Percentiles rank a stretch among this genome's conserved stretches.
These are phyloP conservation scores for Chaetodon trifasciatus DNA, from an alignment of 2,797 vertebrate genomes.

Conservation along the genomic window DNA sequence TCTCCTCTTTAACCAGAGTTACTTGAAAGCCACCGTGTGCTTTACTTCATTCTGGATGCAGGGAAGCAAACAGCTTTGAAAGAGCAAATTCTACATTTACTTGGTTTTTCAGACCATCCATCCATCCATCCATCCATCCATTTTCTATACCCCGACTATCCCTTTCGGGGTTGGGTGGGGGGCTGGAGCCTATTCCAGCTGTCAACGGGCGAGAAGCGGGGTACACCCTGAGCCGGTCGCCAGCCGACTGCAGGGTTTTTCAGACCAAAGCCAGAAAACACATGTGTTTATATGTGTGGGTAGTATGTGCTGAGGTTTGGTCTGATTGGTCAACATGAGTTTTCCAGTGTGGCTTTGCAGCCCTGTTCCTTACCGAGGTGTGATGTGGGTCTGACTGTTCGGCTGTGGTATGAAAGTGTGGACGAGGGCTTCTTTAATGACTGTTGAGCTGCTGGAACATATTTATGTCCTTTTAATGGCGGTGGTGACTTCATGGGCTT, in stretches of 20 bases:
- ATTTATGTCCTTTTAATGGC: background rate
- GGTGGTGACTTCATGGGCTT: background rate
- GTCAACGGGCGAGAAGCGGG: no score
- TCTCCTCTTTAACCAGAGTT: no score
- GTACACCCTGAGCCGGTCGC: no score
- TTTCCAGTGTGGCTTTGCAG: constrained; percentile 11
- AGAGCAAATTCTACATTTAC: background rate
- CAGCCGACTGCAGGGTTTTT: no score
- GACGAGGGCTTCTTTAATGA: constrained; percentile 1
- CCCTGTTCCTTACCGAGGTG: background rate
- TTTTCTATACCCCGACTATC: no score
- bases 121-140: no score
- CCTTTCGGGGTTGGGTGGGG: no score
- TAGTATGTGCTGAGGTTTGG: background rate
- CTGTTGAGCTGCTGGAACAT: background rate
- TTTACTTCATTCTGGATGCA: constrained; percentile 22
- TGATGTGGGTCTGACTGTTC: background rate
- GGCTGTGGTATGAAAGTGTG: constrained; percentile 11
- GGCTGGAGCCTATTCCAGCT: no score
- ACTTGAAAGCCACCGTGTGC: background rate
- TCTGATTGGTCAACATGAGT: background rate
- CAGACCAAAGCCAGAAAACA: constrained; percentile 5
- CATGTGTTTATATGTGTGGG: background rate
- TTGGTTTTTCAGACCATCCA: constrained; percentile 21
- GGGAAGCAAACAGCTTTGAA: background rate